Conservation (phyloP, 2,113 vertebrate genomes). For the Atherinomorus stipes region DNA sequence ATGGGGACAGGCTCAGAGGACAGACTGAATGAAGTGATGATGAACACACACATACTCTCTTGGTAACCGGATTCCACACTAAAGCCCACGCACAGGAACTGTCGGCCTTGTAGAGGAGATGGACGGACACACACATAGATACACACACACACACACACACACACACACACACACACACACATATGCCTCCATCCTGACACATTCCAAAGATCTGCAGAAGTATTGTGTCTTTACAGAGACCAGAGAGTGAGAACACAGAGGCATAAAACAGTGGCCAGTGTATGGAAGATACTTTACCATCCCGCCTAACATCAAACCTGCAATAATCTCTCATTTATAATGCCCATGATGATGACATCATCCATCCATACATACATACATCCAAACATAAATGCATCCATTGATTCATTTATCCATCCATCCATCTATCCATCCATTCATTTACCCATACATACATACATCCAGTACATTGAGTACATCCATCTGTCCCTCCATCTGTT, state of each 20-base stretch:
- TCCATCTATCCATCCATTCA: no score
- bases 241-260: not conserved
- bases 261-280: no score
- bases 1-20: constrained; percentile 14
- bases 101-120: not conserved
- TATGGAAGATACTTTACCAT: no score
- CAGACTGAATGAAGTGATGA: constrained; percentile 34
- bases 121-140: not conserved
- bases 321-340: no score
- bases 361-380: no score
- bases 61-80: constrained; percentile 20
- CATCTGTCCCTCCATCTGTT: no score
- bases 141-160: constrained; percentile 34
- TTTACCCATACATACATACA: no score
- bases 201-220: constrained; percentile 19
- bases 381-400: no score
- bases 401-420: no score
- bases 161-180: constrained; percentile 40
- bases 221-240: constrained; percentile 3
- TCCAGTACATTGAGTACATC: no score
- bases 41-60: constrained; percentile 26
- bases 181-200: constrained; percentile 16
- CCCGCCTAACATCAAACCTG: no score
- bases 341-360: no score
- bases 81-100: constrained; percentile 32